These are phyloP conservation scores for Silurus aristotelis DNA, from an alignment of 2,797 vertebrate genomes.

Conservation along the genomic window DNA sequence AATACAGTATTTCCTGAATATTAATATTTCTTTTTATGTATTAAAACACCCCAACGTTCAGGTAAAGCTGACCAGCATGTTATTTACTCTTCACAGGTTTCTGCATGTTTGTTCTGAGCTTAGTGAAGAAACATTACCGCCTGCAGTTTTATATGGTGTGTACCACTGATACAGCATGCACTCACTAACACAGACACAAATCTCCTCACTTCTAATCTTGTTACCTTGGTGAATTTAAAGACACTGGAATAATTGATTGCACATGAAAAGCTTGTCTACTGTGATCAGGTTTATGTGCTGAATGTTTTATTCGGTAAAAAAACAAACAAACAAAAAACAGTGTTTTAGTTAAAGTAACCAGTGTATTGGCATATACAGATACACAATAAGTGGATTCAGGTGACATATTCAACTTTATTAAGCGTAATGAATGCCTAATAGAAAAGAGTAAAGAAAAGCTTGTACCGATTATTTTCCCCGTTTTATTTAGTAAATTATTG, in stretches of 20 bases:
- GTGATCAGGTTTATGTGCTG: not conserved
- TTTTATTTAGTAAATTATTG: not conserved
- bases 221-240: not conserved
- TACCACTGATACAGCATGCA: conserved; percentile 69
- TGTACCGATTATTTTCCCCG: too few relatives aligned
- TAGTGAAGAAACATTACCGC: conserved; percentile 99
- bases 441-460: not conserved
- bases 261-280: not conserved
- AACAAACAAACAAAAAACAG: too few relatives aligned
- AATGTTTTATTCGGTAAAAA: not conserved
- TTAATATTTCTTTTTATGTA: conserved; percentile 1
- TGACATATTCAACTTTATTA: not conserved
- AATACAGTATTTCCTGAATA: too few relatives aligned
- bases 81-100: conserved; percentile 90
- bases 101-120: conserved; percentile 99
- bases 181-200: conserved; percentile 55
- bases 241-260: not conserved
- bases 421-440: not conserved
- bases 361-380: not conserved
- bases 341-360: not conserved
- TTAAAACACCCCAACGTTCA: conserved; percentile 20
- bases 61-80: conserved; percentile 71
- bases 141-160: conserved; percentile 99
- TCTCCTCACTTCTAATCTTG: conserved; percentile 12
- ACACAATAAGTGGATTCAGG: not conserved